These are phyloP conservation scores for Anguilla marmorata DNA, from an alignment of 2,797 vertebrate genomes.

Conservation along the genomic window DNA sequence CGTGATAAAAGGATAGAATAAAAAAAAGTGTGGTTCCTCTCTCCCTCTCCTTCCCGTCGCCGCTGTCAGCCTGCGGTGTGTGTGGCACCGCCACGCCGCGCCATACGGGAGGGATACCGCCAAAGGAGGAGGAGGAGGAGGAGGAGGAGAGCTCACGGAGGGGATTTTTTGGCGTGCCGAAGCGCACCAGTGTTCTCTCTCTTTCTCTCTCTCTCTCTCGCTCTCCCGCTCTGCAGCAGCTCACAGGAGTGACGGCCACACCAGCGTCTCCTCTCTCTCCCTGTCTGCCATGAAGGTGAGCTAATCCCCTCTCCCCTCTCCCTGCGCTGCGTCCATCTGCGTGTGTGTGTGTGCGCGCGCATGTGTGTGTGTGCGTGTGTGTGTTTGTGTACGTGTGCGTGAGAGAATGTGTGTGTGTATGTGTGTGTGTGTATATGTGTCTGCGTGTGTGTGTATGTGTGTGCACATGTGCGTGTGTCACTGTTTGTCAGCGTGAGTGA, in stretches of 20 bases:
- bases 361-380: neutral
- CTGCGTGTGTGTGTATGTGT: neutral
- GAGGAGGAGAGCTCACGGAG: neutral
- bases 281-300: constrained; percentile 7
- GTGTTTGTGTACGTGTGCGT: neutral
- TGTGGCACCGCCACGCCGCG: neutral
- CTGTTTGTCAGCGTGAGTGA: neutral
- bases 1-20: neutral
- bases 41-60: neutral
- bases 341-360: constrained; percentile 9
- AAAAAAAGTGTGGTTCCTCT: neutral
- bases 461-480: no score
- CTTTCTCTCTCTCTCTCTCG: neutral
- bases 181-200: neutral
- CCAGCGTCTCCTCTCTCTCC: neutral
- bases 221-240: neutral
- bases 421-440: neutral
- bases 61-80: neutral
- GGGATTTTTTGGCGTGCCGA: neutral
- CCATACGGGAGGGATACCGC: neutral
- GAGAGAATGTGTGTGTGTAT: neutral
- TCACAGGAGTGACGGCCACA: neutral
- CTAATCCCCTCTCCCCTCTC: neutral
- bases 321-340: neutral
- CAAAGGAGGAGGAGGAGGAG: neutral